A percentile compares a stretch with the other conserved stretches of the same genome.
These are phyloP conservation scores for Malaclemys terrapin DNA, from an alignment of 2,113 vertebrate genomes.

Conservation along the genomic window DNA sequence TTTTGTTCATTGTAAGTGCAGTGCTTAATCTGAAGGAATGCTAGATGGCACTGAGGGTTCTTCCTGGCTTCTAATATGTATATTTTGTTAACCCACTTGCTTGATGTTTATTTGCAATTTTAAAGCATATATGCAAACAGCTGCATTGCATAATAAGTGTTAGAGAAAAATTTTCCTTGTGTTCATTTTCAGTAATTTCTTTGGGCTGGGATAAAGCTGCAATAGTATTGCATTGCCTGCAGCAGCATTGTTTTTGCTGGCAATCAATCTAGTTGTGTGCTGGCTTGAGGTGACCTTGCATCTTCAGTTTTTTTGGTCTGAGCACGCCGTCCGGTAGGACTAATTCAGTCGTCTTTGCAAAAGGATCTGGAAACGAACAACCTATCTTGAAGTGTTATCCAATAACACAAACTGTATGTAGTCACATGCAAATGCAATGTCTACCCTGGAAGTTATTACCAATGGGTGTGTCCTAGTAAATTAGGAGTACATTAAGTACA, in stretches of 20 bases:
- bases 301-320: constrained; percentile 52
- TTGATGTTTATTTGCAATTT: neutral
- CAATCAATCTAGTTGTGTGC: constrained; percentile 47
- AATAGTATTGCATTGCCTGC: constrained; percentile 52
- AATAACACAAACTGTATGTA: neutral
- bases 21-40: neutral
- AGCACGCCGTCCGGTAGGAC: neutral
- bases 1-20: neutral
- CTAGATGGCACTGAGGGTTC: neutral
- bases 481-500: constrained; percentile 37
- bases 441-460: constrained; percentile 48
- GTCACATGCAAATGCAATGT: neutral
- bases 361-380: constrained; percentile 40
- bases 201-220: constrained; percentile 36
- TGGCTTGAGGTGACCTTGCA: constrained; percentile 64
- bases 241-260: constrained; percentile 66
- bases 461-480: constrained; percentile 51
- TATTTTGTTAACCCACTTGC: constrained; percentile 32
- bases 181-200: neutral
- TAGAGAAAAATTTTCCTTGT: constrained; percentile 40
- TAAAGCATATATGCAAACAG: constrained; percentile 48
- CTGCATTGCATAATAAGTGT: constrained; percentile 43
- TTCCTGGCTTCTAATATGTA: constrained; percentile 31
- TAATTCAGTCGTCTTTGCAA: constrained; percentile 43
- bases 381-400: neutral